Evolutionary conservation across 1,140 invertebrate species (phyloP).

Genomic region (Charaxes varanes): DNA sequence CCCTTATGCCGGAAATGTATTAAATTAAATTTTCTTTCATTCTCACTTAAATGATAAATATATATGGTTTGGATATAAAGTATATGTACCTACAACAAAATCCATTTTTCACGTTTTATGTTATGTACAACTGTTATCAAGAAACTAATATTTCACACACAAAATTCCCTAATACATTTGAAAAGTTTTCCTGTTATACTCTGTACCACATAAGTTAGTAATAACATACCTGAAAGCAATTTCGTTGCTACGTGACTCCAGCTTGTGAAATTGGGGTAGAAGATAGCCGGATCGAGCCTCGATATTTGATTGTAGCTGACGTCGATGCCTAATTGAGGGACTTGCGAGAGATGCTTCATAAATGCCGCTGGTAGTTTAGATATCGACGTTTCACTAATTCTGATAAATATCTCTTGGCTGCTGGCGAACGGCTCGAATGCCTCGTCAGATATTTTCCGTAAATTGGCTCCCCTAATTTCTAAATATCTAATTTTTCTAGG

Average conservation of each 20-base stretch:
- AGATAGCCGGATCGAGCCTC: conserved; percentile 84
- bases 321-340: conserved; percentile 88
- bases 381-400: conserved; percentile 84
- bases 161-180: background rate
- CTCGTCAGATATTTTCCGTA: conserved; percentile 81
- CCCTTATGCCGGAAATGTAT: no score
- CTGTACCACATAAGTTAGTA: conserved; percentile 2
- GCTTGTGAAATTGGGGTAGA: conserved; percentile 87
- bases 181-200: background rate
- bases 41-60: no score
- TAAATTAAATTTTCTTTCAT: no score
- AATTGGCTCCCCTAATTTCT: conserved; percentile 83
- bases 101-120: no score
- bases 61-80: no score
- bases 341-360: conserved; percentile 83
- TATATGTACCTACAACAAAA: no score
- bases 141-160: background rate
- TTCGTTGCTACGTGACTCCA: conserved; percentile 90
- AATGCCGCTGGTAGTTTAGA: conserved; percentile 84
- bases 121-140: no score
- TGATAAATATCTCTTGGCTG: conserved; percentile 81
- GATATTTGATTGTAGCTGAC: conserved; percentile 87
- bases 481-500: conserved; percentile 85
- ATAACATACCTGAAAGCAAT: conserved; percentile 80
- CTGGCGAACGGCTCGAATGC: conserved; percentile 80